These are phyloP conservation scores for Falco cherrug DNA, from an alignment of 2,797 vertebrate species.

Conservation along the genomic window DNA sequence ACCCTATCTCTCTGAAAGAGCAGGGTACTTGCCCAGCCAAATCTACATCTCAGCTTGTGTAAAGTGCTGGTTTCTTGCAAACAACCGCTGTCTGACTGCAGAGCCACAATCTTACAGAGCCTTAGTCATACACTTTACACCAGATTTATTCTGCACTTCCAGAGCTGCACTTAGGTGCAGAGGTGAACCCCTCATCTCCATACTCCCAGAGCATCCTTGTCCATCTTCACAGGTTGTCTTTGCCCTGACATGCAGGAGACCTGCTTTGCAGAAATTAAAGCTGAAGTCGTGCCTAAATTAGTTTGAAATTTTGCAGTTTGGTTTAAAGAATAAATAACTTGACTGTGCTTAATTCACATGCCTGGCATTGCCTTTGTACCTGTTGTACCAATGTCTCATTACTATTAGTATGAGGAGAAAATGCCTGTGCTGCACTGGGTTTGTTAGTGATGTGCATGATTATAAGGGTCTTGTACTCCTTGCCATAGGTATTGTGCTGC, in stretches of 20 bases:
- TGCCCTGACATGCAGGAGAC: rapidly evolving
- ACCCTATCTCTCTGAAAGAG: neutral
- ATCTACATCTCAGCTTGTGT: neutral
- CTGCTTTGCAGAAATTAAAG: neutral
- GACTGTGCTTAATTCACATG: neutral
- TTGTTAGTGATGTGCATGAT: neutral
- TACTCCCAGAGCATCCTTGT: neutral
- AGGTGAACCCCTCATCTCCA: rapidly evolving
- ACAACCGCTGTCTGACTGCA: neutral
- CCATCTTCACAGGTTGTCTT: too few relatives aligned
- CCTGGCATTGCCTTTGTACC: neutral
- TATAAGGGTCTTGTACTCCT: rapidly evolving
- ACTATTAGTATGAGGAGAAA: neutral
- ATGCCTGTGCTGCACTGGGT: neutral
- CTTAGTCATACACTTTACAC: too few relatives aligned
- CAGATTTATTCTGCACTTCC: rapidly evolving
- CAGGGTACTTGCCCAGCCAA: neutral
- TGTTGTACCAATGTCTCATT: rapidly evolving
- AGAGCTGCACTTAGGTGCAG: neutral
- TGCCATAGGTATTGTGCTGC: rapidly evolving
- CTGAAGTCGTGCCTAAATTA: neutral
- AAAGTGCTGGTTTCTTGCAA: neutral
- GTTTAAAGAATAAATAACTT: neutral
- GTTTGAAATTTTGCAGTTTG: neutral
- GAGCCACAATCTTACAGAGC: neutral